These are phyloP conservation scores for Falco novaeseelandiae DNA, from an alignment of 2,797 vertebrate species.

Conservation along the genomic window DNA sequence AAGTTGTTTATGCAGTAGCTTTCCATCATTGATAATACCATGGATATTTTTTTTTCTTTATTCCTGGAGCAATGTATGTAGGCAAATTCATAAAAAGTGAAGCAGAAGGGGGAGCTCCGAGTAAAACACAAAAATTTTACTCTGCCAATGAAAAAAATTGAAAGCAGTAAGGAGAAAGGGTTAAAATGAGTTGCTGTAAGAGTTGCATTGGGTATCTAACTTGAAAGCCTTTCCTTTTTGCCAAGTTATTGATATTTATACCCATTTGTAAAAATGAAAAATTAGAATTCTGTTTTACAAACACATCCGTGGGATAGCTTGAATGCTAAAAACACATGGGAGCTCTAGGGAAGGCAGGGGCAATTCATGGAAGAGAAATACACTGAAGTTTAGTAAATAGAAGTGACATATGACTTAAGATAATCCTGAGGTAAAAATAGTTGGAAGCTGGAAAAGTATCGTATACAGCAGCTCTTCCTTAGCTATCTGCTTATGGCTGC, in stretches of 20 bases:
- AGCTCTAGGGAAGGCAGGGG: not conserved
- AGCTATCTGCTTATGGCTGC: not conserved
- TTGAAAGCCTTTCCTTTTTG: not conserved
- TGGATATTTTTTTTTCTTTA: not conserved
- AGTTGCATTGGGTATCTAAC: not conserved
- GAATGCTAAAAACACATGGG: not conserved
- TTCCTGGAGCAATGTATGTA: not conserved
- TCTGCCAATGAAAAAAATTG: not conserved
- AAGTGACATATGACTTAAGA: not conserved
- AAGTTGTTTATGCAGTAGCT: not conserved
- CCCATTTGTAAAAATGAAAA: not conserved
- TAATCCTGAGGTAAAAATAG: not conserved
- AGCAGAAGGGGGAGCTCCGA: not conserved
- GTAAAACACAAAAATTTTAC: not conserved
- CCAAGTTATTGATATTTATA: not conserved
- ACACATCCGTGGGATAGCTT: not conserved
- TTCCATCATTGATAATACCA: not conserved
- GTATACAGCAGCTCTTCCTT: not conserved
- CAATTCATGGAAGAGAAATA: not conserved
- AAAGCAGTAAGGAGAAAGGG: not conserved
- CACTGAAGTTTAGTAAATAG: not conserved
- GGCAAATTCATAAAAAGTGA: not conserved
- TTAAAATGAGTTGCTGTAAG: not conserved
- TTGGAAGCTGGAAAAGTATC: not conserved
- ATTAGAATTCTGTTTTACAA: not conserved